Evolutionary conservation across 2,113 vertebrate genomes (phyloP).

Genomic region (Colinus virginianus): DNA sequence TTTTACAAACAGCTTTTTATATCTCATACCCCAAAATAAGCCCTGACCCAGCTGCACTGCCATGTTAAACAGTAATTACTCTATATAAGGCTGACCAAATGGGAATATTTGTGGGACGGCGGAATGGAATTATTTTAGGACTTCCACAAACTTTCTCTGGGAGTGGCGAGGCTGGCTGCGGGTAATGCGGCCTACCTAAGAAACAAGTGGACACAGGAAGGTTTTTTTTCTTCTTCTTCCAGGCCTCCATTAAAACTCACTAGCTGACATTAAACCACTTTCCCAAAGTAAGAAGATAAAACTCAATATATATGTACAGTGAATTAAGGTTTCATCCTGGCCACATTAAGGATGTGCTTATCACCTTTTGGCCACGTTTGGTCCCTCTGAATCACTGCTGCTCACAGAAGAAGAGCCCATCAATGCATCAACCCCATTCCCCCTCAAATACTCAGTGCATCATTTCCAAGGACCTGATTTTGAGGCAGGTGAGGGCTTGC

Average conservation of each 20-base stretch:
- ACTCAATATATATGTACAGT: not conserved
- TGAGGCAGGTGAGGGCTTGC: not conserved
- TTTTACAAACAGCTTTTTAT: conserved; percentile 67
- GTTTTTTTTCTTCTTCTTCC: not conserved
- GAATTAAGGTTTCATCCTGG: not conserved
- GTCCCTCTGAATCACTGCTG: not conserved
- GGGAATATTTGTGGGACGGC: conserved; percentile 36
- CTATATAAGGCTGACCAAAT: conserved; percentile 59
- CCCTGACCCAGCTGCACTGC: conserved; percentile 32
- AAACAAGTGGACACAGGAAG: not conserved
- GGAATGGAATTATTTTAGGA: conserved; percentile 63
- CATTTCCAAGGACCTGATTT: not conserved
- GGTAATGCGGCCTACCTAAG: not conserved
- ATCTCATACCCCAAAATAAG: conserved; percentile 69
- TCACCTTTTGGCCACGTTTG: not conserved
- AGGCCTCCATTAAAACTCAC: not conserved
- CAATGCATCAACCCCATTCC: not conserved
- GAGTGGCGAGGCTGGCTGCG: conserved; percentile 28
- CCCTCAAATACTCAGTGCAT: not conserved
- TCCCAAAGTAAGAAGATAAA: not conserved
- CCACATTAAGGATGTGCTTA: accelerated
- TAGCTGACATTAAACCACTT: not conserved
- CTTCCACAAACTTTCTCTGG: conserved; percentile 48
- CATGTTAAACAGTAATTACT: conserved; percentile 70
- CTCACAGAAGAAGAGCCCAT: not conserved